These are phyloP conservation scores for Saccostrea cuccullata DNA, from an alignment of 1,140 invertebrate species.

Conservation along the genomic window DNA sequence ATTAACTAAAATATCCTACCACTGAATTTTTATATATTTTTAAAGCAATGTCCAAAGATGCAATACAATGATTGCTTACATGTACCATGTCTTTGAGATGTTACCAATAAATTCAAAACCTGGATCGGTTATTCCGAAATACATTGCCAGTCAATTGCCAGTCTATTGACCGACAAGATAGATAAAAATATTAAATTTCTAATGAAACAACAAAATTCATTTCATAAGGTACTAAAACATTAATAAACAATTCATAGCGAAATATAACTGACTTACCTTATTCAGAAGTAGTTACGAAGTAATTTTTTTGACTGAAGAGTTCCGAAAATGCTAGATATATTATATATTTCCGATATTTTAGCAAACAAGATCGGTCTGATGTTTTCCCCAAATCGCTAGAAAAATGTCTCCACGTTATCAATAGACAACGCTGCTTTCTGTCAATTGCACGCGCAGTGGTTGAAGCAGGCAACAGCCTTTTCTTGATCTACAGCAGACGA, in stretches of 20 bases:
- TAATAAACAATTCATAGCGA: neutral
- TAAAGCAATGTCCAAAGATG: too few species aligned
- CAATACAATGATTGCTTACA: too few species aligned
- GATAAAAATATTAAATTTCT: too few species aligned
- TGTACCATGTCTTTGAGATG: too few species aligned
- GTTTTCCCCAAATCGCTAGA: neutral
- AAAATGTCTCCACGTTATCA: neutral
- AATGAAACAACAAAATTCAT: too few species aligned
- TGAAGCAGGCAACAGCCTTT: neutral
- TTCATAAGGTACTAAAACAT: neutral
- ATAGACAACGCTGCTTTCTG: neutral
- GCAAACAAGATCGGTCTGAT: neutral
- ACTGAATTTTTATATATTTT: too few species aligned
- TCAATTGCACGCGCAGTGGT: neutral
- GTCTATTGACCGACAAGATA: too few species aligned
- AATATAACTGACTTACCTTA: neutral
- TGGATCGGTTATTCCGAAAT: too few species aligned
- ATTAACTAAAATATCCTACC: too few species aligned
- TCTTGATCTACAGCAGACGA: neutral
- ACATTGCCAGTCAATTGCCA: too few species aligned
- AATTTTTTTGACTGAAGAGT: neutral
- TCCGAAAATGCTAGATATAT: neutral
- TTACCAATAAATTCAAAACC: too few species aligned
- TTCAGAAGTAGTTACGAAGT: neutral
- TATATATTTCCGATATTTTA: neutral